phyloP scores from a whole-genome alignment of 2,888 invertebrate genomes.

The Schizaphis graminum region DNA sequence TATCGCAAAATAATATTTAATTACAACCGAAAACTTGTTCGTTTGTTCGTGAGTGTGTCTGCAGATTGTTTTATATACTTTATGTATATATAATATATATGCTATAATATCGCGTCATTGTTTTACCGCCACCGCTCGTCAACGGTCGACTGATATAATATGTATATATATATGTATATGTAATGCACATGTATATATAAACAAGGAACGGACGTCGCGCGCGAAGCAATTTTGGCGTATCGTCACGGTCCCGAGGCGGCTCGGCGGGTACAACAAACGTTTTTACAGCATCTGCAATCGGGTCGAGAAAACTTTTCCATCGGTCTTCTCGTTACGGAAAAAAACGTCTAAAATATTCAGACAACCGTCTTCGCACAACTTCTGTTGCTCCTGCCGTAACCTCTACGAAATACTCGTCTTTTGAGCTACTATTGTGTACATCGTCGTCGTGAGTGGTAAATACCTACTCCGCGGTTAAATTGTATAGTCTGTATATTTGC shows the following conservation, averaged over 20 bases:
- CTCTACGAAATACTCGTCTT: not conserved
- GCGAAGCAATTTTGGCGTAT: not conserved
- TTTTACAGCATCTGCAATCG: not conserved
- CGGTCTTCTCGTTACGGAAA: not conserved
- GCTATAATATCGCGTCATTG: not conserved
- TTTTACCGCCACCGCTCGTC: not conserved
- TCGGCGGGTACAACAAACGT: not conserved
- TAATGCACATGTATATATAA: not conserved
- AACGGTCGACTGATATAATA: not conserved
- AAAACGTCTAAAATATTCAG: not conserved
- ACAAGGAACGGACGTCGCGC: not conserved
- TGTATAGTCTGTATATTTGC: too few species aligned
- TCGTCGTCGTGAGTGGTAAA: not conserved
- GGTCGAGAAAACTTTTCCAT: not conserved
- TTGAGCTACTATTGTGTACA: not conserved
- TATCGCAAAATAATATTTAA: conserved; percentile 42
- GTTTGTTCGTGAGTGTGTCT: not conserved
- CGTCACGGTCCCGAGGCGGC: not conserved
- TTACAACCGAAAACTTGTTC: conserved; percentile 26
- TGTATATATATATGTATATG: not conserved
- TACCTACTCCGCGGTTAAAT: not conserved
- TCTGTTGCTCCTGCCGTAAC: not conserved
- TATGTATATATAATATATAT: not conserved
- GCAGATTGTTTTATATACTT: not conserved
- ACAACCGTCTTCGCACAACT: not conserved